Conservation (phyloP, 2,797 vertebrate species). For the Ambastaia sidthimunki region DNA sequence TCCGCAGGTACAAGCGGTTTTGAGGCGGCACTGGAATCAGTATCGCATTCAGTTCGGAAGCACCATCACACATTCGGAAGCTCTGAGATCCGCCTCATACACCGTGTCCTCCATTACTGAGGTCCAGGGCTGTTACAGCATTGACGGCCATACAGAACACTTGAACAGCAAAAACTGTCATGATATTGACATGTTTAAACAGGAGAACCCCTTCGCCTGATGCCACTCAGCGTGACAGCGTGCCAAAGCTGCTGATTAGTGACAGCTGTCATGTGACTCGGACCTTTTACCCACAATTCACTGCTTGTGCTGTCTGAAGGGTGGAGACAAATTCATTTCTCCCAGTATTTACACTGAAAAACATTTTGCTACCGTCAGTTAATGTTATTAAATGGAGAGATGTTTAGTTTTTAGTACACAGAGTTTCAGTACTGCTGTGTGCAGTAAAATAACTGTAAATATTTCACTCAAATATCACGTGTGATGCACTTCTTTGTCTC, state of each 20-base stretch:
- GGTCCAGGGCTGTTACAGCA: slow-evolving; percentile 87
- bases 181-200: slow-evolving; percentile 82
- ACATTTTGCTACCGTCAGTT: slow-evolving; percentile 62
- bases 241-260: not conserved
- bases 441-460: slow-evolving; percentile 13
- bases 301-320: slow-evolving; percentile 5
- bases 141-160: slow-evolving; percentile 89
- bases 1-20: slow-evolving; percentile 89
- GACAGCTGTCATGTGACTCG: slow-evolving; percentile 28
- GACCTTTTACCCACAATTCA: slow-evolving; percentile 40
- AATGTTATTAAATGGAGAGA: slow-evolving; percentile 20
- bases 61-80: slow-evolving; percentile 87
- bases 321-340: slow-evolving; percentile 36
- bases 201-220: slow-evolving; percentile 86
- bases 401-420: slow-evolving; percentile 7
- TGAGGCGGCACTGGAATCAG: slow-evolving; percentile 94
- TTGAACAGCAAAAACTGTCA: slow-evolving; percentile 88
- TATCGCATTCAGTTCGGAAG: slow-evolving; percentile 92
- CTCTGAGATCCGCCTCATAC: slow-evolving; percentile 83
- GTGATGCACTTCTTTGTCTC: slow-evolving; percentile 23
- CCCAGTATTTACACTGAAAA: slow-evolving; percentile 66
- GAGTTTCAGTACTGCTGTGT: slow-evolving; percentile 19
- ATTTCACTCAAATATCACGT: not conserved
- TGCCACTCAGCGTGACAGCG: not conserved
- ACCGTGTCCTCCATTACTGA: slow-evolving; percentile 87